Base-by-base conservation (phyloP, 2,113 vertebrate species). In the Oplegnathus fasciatus region DNA sequence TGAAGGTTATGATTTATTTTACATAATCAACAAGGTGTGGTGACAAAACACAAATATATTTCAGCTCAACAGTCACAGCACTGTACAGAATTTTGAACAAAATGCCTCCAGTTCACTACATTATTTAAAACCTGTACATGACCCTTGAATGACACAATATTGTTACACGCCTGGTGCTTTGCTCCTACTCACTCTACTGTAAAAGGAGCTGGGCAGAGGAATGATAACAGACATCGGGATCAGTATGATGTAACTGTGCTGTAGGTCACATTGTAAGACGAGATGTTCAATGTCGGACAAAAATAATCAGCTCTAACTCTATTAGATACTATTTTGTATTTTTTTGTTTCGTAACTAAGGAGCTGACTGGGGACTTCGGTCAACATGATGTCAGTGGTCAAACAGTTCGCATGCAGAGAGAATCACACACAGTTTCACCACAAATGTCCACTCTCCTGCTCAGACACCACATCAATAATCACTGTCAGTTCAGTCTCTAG, bases 401-500 rank as follows among this genome's bases (percentile, higher is more conserved):
- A 80, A 77, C 67, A 48, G 73, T 67, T 75, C n/a, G 46, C 85
- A 75, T 42, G 68, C 68, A 64, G 60, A 90, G 71, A 86, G 67
- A 79, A 80, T 72, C 80, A 40, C 83, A 75, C 57, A 81, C 0
- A 50, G 64, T 69, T 76, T 80, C 40, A 46, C n/a, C 55, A 42
- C 60, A 37, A 82, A 57, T 13, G 66, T 72, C 58, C 37, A 18
- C 40, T 57, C 62, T 81, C 72, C 69, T 30, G 58, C 83, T 55
- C 77, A 66, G n/a, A 81, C 76, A 80, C 48, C 82, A 78, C 88
- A 86, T 91, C 91, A 89, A 91, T 91, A 94, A 91, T 26, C 64
- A 83, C 83, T 57, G 83, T 88, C 80, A 68, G 80, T n/a, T 74
- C 80, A 0, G 58, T 86, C 71, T 89, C 71, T 75, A 70, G 80